phyloP scores from a whole-genome alignment of 2,797 vertebrate genomes.

The Syngnathus rostellatus region DNA sequence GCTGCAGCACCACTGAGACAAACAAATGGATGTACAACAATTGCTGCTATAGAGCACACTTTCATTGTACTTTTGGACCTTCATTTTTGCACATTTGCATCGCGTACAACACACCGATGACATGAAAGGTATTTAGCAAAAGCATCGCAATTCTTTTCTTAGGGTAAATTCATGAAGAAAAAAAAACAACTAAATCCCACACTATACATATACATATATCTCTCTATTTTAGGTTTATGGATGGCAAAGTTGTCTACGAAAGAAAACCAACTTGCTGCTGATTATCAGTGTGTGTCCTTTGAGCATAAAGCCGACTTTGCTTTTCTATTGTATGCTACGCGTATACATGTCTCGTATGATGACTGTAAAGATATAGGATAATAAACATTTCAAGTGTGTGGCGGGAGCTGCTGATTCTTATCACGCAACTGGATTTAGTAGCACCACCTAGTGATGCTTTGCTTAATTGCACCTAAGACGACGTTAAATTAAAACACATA shows the following conservation, averaged over 20 bases:
- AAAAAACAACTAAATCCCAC: slow-evolving; percentile 18
- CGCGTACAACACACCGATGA: not conserved
- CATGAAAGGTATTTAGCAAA: slow-evolving; percentile 1
- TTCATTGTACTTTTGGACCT: slow-evolving; percentile 3
- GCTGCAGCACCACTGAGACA: slow-evolving; percentile 11
- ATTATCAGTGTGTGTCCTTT: slow-evolving; percentile 53
- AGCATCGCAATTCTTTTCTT: slow-evolving; percentile 23
- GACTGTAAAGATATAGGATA: slow-evolving; percentile 40
- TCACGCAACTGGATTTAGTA: not conserved
- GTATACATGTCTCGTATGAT: slow-evolving; percentile 40
- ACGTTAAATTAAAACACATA: too few relatives aligned
- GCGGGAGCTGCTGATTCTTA: slow-evolving; percentile 9
- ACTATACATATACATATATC: slow-evolving; percentile 12
- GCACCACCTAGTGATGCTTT: not conserved
- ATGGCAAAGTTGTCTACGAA: slow-evolving; percentile 23
- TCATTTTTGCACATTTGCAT: not conserved
- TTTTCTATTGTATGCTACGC: slow-evolving; percentile 47
- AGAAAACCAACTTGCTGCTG: slow-evolving; percentile 29
- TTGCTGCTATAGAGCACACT: slow-evolving; percentile 3
- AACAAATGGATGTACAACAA: slow-evolving; percentile 16
- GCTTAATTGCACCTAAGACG: not conserved
- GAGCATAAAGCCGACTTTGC: slow-evolving; percentile 35
- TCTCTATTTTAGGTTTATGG: slow-evolving; percentile 51
- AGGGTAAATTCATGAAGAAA: slow-evolving; percentile 16
- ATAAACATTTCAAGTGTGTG: slow-evolving; percentile 54